Base-by-base conservation (phyloP, 2,888 invertebrate genomes). In the Amaurobius ferox region DNA sequence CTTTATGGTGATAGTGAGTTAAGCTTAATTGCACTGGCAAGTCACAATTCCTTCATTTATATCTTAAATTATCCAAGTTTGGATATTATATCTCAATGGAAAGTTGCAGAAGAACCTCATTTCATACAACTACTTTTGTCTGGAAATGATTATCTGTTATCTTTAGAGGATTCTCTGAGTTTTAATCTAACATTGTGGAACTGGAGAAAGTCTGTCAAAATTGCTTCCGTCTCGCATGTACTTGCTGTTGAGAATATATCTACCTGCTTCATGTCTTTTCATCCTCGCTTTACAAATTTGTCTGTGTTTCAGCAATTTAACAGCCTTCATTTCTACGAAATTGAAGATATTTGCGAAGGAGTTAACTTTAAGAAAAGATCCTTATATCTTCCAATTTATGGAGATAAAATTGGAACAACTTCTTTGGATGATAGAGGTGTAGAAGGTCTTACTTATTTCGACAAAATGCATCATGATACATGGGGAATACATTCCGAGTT, bases 401-500 rank as follows among this genome's bases (percentile, higher is more conserved):
- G 26, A 0, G 83, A 85, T 32, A 78, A 29, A 68, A 7, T 32
- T 1, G 71, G 83, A 19, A n/a, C 19, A 6, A 66, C 62, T 29
- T 11, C 23, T 9, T 9, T 85, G 29, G 39, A 26, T 7, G 30
- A 39, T 3, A 9, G 32, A 39, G 23, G 48, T 2, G 28, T 72
- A 9, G 5, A 29, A 30, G 26, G 39, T 30, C n/a, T 85, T 13
- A 66, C 48, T 5, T 66, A 32, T 44, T 71, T 77, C 13, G 77
- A 77, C n/a, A 66, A 77, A 39, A 19, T 66, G 30, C n/a, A n/a
- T 3, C 29, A 55, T 2, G 61, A 67, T 13, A 23, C 67, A 0
- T 85, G 83, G 77, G 72, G 83, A n/a, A 39, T 77, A 11, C 83
- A 85, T 61, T 64, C 77, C 1, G 76, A 85, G 26, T 2, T 64